Base-by-base conservation (phyloP, 2,888 invertebrate genomes). In the Colostygia pectinataria region DNA sequence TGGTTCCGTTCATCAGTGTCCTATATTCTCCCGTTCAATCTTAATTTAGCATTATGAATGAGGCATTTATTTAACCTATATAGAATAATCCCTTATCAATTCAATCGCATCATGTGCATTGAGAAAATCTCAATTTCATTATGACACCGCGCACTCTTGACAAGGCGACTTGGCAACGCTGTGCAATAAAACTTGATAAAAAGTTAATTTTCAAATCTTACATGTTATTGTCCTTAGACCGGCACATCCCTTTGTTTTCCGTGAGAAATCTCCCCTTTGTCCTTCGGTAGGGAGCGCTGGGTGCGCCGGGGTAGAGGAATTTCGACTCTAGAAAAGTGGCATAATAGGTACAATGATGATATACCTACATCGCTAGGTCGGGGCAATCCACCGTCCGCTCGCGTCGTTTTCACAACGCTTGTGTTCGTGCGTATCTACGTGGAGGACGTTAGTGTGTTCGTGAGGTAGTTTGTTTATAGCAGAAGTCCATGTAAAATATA, bases 401-500 rank as follows among this genome's bases (percentile, higher is more conserved):
- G 86, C 88, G 87, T 87, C 88, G 85, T 80, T 83, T 80, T 68
- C 71, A 71, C 73, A 69, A 71, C 68, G 71, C 62, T 65, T 77
- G 81, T 84, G 78, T 77, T 78, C 63, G 77, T 77, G 74, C 75
- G 74, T 86, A 80, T 67, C 71, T 81, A 86, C 83, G 73, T 74
- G 74, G 75, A 74, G 77, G 71, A 78, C 79, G 74, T 78, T 73
- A 70, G 66, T 88, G 89, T 87, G 74, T 67, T 78, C 65, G 86
- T 83, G 80, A 79, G 73, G 83, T 80, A 91, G 91, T 92, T 92
- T 92, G 92, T 92, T 92, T 92, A 92, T 91, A 85, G 84, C 87
- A 68, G 63, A 67, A 71, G 80, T 69, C 71, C 68, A 66, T 66
- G 70, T 66, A 83, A 85, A 84, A 69, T 74, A 63, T 75, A 67